Base-by-base conservation (phyloP, 1,140 invertebrate genomes). In the Tigriopus japonicus region DNA sequence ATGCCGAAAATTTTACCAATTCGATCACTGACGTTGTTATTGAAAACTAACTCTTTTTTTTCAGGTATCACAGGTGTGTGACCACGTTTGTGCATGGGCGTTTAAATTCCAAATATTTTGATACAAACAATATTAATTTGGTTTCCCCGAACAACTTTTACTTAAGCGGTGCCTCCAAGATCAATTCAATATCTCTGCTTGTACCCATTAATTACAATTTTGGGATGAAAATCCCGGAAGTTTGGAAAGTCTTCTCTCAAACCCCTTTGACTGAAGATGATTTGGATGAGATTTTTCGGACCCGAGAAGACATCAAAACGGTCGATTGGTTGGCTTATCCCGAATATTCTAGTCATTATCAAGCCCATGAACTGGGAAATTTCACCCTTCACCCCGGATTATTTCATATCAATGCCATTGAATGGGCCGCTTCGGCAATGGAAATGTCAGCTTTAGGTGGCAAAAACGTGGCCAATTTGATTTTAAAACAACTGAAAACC, bases 391-490 rank as follows among this genome's bases (percentile, higher is more conserved):
- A 71, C 65, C 66, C 69, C 56, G 61, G 67, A 24, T 52, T 75
- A 41, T 75, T 72, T 66, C 72, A 73, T 64, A 55, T 72, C 0
- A 75, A 74, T 67, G 68, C 69, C n/a, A 72, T 75, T 62, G 74
- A 75, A 63, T 62, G 68, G 61, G 69, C 72, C 17, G 73, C 72
- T 1, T 72, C 72, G 41, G 71, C 72, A 1, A 73, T 75, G 69
- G 74, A 75, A 64, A 75, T 73, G 71, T 68, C 65, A 64, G 67
- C 67, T n/a, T 68, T 75, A 23, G 68, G 66, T 21, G 72, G 63
- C 0, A 68, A 67, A 55, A 75, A 75, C 68, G 66, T 71, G n/a
- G 74, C 73, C 7, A 61, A 61, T 35, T 9, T 61, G 28, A 61
- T 61, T 9, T 7, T 24, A 54, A 24, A 54, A 10, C 28, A 35